phyloP scores from a whole-genome alignment of 2,113 vertebrate genomes.

The Cercocebus atys region DNA sequence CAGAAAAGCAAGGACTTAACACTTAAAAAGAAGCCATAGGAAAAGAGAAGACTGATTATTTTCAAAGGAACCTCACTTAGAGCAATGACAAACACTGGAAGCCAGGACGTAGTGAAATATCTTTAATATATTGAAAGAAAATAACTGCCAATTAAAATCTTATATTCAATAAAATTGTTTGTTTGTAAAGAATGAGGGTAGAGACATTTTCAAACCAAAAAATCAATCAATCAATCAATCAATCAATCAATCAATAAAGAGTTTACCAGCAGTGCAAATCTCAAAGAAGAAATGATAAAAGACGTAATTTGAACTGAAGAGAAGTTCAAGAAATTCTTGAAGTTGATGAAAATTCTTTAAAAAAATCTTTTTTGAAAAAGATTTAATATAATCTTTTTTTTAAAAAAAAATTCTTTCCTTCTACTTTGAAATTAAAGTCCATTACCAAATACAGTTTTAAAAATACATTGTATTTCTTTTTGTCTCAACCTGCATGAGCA shows the following conservation, averaged over 20 bases:
- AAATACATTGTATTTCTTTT: constrained; percentile 49
- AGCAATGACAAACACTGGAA: neutral
- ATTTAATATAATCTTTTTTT: neutral
- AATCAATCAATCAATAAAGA: too few species aligned
- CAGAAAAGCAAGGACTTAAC: neutral
- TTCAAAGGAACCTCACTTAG: neutral
- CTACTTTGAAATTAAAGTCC: constrained; percentile 22
- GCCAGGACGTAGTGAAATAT: neutral
- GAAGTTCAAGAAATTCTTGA: neutral
- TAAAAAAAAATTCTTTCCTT: constrained; percentile 24
- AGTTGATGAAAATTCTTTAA: too few species aligned
- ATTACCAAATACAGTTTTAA: constrained; percentile 44
- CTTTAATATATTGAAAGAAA: neutral
- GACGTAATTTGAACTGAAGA: neutral
- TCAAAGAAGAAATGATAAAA: neutral
- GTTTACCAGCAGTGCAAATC: neutral
- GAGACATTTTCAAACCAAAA: neutral
- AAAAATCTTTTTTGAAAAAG: too few species aligned
- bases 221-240: too few species aligned
- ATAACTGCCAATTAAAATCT: neutral
- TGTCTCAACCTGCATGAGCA: neutral
- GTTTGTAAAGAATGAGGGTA: neutral
- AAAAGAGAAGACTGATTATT: neutral
- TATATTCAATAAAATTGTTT: neutral
- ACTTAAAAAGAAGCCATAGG: neutral